Percentiles rank a stretch among this genome's conserved stretches.
phyloP scores from a whole-genome alignment of 2,888 invertebrate genomes.

The Platynereis dumerilii region DNA sequence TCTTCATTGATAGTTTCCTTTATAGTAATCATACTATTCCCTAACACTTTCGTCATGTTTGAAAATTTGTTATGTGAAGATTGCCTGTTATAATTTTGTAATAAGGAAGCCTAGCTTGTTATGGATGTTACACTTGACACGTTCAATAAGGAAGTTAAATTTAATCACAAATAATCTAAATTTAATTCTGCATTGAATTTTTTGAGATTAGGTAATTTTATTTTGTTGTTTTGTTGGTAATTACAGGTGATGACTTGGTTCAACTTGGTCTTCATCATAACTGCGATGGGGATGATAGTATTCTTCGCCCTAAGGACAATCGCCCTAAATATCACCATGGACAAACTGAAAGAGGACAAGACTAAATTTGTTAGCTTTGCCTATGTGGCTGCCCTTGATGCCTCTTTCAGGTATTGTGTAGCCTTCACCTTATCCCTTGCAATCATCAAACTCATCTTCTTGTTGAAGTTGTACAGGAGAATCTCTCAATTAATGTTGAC shows the following conservation, averaged over 20 bases:
- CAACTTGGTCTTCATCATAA: slow-evolving; percentile 24
- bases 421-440: slow-evolving; percentile 10
- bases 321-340: not conserved
- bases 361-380: slow-evolving; percentile 11
- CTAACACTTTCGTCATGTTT: no score
- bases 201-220: no score
- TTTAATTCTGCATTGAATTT: no score
- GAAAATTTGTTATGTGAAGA: no score
- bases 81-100: no score
- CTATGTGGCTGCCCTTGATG: slow-evolving; percentile 9
- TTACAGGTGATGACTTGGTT: not conserved
- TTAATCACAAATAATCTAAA: no score
- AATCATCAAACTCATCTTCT: slow-evolving; percentile 16
- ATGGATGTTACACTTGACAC: no score
- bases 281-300: slow-evolving; percentile 24
- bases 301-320: slow-evolving; percentile 10
- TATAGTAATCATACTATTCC: no score
- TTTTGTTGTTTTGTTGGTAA: no score
- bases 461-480: slow-evolving; percentile 13
- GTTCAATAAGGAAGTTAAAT: no score
- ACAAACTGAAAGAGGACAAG: slow-evolving; percentile 6
- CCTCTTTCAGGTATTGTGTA: slow-evolving; percentile 7
- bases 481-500: slow-evolving; percentile 3
- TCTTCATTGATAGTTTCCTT: no score
- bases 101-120: no score